Evolutionary conservation across 2,888 invertebrate genomes (phyloP).

Genomic region (Tridacna gigas): DNA sequence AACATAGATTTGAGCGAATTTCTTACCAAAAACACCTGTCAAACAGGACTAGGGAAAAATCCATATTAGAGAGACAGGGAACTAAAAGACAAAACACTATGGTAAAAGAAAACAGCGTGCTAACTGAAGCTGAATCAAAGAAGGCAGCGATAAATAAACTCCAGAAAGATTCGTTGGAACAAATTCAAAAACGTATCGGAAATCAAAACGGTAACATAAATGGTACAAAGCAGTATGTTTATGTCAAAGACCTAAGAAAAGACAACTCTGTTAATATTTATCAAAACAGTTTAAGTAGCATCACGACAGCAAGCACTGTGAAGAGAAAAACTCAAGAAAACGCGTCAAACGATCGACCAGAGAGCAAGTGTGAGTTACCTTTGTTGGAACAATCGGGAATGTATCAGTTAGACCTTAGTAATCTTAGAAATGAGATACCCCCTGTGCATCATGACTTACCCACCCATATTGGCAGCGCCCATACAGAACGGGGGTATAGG

Average conservation of each 20-base stretch:
- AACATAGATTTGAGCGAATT: slow-evolving; percentile 71
- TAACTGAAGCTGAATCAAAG: slow-evolving; percentile 6
- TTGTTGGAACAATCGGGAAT: slow-evolving; percentile 69
- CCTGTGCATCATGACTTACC: slow-evolving; percentile 44
- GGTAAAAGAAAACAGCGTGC: slow-evolving; percentile 21
- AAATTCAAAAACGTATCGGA: slow-evolving; percentile 20
- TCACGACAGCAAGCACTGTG: slow-evolving; percentile 3
- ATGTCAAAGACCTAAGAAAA: slow-evolving; percentile 23
- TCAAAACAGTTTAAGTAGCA: slow-evolving; percentile 12
- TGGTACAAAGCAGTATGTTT: slow-evolving; percentile 14
- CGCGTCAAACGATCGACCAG: slow-evolving; percentile 9
- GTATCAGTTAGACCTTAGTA: slow-evolving; percentile 69
- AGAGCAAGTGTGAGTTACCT: slow-evolving; percentile 54
- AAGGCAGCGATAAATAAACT: slow-evolving; percentile 14
- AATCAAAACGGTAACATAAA: not conserved
- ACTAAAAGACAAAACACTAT: slow-evolving; percentile 27
- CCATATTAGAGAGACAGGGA: not conserved
- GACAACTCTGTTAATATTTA: slow-evolving; percentile 12
- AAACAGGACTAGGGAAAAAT: slow-evolving; percentile 39
- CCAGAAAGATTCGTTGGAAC: slow-evolving; percentile 18
- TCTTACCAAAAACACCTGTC: slow-evolving; percentile 68
- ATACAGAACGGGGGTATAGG: slow-evolving; percentile 18
- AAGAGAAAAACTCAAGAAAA: slow-evolving; percentile 16
- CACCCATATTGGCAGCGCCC: slow-evolving; percentile 36
- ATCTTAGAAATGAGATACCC: slow-evolving; percentile 60